Percentiles rank a stretch among this genome's conserved stretches.
Evolutionary conservation across 2,113 vertebrate species (phyloP).

Genomic region (Ceyx margarethae): DNA sequence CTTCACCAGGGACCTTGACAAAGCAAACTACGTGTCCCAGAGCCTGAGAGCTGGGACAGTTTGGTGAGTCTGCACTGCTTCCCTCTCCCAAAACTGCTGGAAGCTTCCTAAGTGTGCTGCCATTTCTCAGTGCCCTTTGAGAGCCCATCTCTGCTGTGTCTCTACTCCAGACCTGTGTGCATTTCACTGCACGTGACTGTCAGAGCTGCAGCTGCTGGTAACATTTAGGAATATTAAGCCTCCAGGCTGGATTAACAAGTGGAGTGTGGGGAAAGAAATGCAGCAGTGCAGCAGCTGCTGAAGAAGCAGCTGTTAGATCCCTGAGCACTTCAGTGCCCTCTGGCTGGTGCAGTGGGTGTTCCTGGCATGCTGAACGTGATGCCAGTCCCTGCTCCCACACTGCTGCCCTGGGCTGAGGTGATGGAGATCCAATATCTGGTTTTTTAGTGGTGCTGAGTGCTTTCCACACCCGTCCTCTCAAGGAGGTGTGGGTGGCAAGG

Average conservation of each 20-base stretch:
- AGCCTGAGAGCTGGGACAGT: constrained; percentile 89
- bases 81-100: not conserved
- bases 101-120: not conserved
- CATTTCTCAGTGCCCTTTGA: not conserved
- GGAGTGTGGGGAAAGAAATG: not conserved
- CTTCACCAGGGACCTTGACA: constrained; percentile 91
- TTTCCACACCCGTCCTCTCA: not conserved
- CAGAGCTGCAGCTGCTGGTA: not conserved
- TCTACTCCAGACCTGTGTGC: accelerated
- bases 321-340: not conserved
- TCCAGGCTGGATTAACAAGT: not conserved
- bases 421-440: not conserved
- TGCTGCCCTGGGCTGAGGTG: not conserved
- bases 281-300: not conserved
- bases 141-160: not conserved
- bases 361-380: not conserved
- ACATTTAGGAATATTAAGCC: not conserved
- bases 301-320: not conserved
- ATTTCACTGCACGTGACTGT: not conserved
- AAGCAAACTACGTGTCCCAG: constrained; percentile 87
- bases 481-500: not conserved
- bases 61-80: constrained; percentile 74
- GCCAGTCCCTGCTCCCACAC: not conserved
- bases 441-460: not conserved
- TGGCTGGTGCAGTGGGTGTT: not conserved